These are phyloP conservation scores for Oncorhynchus tshawytscha DNA, from an alignment of 2,113 vertebrate genomes.

Conservation along the genomic window DNA sequence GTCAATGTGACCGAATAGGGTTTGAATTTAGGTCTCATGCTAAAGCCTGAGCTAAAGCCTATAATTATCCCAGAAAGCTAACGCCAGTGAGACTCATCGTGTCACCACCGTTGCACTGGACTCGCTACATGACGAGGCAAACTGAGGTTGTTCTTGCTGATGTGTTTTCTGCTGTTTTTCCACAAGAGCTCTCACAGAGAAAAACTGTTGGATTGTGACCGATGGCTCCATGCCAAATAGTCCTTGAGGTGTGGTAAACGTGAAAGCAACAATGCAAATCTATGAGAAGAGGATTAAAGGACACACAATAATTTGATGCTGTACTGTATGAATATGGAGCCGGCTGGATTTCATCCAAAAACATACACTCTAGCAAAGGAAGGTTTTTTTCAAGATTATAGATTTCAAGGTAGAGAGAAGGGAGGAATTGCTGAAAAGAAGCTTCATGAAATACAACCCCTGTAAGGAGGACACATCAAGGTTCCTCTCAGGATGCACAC, in stretches of 20 bases:
- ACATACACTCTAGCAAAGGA: not conserved
- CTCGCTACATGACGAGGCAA: no score
- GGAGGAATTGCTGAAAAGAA: no score
- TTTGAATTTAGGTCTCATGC: no score
- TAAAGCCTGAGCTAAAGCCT: no score
- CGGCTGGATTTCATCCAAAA: slow-evolving; percentile 7
- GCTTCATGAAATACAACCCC: not conserved
- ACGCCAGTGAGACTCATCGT: no score
- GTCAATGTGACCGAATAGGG: no score
- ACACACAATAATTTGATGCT: not conserved
- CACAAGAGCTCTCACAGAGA: no score
- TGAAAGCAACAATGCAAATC: not conserved
- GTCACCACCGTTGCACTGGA: no score
- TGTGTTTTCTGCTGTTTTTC: no score
- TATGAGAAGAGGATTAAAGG: not conserved
- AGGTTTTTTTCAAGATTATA: not conserved
- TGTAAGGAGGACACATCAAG: not conserved
- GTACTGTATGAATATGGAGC: slow-evolving; percentile 1
- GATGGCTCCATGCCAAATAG: not conserved
- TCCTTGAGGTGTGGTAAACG: not conserved
- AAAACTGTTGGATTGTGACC: no score
- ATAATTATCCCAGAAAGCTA: no score
- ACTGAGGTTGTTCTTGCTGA: no score
- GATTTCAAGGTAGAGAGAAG: not conserved
- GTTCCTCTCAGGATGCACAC: not conserved